Evolutionary conservation across 1,140 invertebrate genomes (phyloP).

Genomic region (Trachymyrmex cornetzi): DNA sequence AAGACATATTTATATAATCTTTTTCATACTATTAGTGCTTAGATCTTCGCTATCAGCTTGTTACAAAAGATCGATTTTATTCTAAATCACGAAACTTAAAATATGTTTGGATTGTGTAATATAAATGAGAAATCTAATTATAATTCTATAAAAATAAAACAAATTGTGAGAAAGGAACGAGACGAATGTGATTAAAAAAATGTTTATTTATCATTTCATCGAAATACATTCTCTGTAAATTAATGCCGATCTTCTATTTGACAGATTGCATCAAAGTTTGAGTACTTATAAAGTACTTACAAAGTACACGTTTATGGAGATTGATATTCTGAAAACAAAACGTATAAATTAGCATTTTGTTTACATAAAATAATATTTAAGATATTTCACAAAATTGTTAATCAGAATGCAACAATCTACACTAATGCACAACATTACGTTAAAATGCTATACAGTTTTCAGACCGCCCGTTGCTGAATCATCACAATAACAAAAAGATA

Average conservation of each 20-base stretch:
- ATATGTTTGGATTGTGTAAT: too few relatives aligned
- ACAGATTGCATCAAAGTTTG: not conserved
- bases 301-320: not conserved
- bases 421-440: conserved; percentile 40
- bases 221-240: conserved; percentile 24
- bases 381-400: conserved; percentile 7
- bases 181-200: conserved; percentile 22
- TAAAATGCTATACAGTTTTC: conserved; percentile 83
- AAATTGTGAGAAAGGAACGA: not conserved
- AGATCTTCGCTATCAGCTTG: not conserved
- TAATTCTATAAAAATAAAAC: too few relatives aligned
- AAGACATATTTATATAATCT: not conserved
- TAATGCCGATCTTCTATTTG: conserved; percentile 23
- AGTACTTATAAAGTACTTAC: not conserved
- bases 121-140: too few relatives aligned
- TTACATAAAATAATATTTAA: not conserved
- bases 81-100: not conserved
- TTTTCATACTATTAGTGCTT: not conserved
- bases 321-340: conserved; percentile 21
- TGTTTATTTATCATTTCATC: conserved; percentile 17
- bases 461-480: conserved; percentile 72
- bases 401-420: conserved; percentile 83
- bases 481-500: conserved; percentile 73
- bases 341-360: not conserved
- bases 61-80: not conserved